These are phyloP conservation scores for Drosophila vallismaia DNA, from an alignment of 2,888 invertebrate genomes.

Conservation along the genomic window DNA sequence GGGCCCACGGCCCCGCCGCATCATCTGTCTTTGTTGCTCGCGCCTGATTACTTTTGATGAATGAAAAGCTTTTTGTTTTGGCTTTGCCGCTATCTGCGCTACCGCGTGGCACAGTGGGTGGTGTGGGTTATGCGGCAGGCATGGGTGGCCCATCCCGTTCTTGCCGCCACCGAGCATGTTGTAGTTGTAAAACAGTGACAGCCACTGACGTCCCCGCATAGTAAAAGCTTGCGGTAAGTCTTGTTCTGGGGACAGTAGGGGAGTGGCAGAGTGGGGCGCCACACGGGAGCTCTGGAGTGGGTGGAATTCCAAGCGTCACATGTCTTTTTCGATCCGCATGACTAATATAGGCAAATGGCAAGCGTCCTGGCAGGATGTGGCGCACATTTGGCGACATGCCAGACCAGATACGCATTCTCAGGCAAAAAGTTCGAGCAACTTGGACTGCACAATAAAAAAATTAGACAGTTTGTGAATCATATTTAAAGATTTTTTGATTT, in stretches of 20 bases:
- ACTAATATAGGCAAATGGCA: slow-evolving; percentile 75
- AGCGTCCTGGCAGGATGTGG: slow-evolving; percentile 54
- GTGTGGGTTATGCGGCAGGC: neutral
- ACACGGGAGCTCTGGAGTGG: slow-evolving; percentile 20
- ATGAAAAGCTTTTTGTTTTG: slow-evolving; percentile 79
- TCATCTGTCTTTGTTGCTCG: slow-evolving; percentile 21
- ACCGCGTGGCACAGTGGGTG: slow-evolving; percentile 7
- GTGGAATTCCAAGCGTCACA: slow-evolving; percentile 63
- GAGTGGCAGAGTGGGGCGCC: neutral
- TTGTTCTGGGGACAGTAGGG: neutral
- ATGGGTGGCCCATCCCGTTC: neutral
- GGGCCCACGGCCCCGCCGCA: slow-evolving; percentile 6
- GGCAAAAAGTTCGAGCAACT: neutral
- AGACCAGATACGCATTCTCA: slow-evolving; percentile 46
- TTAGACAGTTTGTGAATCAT: no score
- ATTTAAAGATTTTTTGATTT: no score
- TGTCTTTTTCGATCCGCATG: slow-evolving; percentile 77
- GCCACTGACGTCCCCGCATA: slow-evolving; percentile 42
- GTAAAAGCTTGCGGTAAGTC: slow-evolving; percentile 50
- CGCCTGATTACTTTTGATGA: slow-evolving; percentile 76
- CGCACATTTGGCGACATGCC: slow-evolving; percentile 76
- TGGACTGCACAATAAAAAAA: slow-evolving; percentile 3
- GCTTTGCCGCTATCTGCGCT: slow-evolving; percentile 49
- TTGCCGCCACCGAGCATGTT: slow-evolving; percentile 20
- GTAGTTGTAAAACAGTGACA: slow-evolving; percentile 50